A percentile compares a stretch with the other conserved stretches of the same genome.
These are phyloP conservation scores for Himalopsyche phryganea DNA, from an alignment of 1,140 invertebrate species.

Conservation along the genomic window DNA sequence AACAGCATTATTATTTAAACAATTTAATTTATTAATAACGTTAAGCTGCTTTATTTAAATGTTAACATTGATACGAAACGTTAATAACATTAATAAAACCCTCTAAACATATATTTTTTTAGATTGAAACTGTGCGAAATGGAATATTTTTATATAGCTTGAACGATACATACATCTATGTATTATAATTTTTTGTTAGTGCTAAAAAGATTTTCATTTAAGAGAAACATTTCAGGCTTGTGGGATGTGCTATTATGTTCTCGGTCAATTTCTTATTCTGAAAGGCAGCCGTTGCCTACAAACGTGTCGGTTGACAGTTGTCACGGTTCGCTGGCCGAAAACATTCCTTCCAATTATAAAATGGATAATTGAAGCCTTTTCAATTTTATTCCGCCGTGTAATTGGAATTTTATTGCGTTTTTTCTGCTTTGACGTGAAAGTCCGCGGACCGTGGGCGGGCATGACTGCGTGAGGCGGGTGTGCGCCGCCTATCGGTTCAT, in stretches of 20 bases:
- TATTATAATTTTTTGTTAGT: no score
- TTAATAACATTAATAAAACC: no score
- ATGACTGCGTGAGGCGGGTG: background rate
- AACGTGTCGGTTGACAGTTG: background rate
- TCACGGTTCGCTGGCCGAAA: background rate
- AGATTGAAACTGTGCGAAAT: no score
- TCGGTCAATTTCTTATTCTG: background rate
- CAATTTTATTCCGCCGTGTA: constrained; percentile 23
- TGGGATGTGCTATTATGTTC: background rate
- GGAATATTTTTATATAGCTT: no score
- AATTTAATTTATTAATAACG: no score
- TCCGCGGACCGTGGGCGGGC: background rate
- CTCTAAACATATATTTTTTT: no score
- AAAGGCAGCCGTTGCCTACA: background rate
- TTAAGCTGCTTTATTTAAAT: no score
- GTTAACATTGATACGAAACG: no score
- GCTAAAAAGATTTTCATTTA: no score
- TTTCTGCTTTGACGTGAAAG: constrained; percentile 21
- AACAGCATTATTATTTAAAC: no score
- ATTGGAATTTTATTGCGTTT: constrained; percentile 34
- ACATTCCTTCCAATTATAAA: constrained; percentile 26
- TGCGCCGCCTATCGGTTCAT: constrained; percentile 14
- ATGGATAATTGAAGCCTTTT: constrained; percentile 32
- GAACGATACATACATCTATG: no score
- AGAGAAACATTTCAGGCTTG: background rate